Percentiles rank a stretch among this genome's conserved stretches.
These are phyloP conservation scores for Peromyscus nudipes DNA, from an alignment of 2,797 vertebrate genomes.

Conservation along the genomic window DNA sequence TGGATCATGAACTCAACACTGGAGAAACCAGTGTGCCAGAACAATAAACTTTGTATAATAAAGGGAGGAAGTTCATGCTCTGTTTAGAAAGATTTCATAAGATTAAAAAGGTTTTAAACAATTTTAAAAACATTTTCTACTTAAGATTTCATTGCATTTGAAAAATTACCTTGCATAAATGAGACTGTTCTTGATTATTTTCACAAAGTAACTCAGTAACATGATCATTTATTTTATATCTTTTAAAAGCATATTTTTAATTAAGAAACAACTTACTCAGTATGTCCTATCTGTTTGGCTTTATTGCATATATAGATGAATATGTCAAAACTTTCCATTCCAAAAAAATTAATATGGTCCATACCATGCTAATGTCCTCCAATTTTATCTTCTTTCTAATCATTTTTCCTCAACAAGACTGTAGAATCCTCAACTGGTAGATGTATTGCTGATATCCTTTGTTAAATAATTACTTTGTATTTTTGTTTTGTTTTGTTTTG, in stretches of 20 bases:
- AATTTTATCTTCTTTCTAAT: conserved; percentile 21
- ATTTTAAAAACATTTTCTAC: background rate
- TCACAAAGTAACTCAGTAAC: background rate
- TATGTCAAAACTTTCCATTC: background rate
- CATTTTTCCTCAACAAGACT: conserved; percentile 14
- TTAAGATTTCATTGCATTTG: conserved; percentile 52
- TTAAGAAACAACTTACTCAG: conserved; percentile 7
- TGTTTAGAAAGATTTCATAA: conserved; percentile 34
- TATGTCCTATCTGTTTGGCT: background rate
- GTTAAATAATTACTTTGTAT: conserved; percentile 22
- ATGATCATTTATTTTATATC: conserved; percentile 5
- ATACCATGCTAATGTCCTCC: background rate
- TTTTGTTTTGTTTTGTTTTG: background rate
- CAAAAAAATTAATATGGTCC: background rate
- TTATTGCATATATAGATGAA: background rate
- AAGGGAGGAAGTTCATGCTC: background rate
- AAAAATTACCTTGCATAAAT: background rate
- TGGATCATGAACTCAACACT: background rate
- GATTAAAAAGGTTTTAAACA: background rate
- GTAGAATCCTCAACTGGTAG: background rate
- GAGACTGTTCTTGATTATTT: background rate
- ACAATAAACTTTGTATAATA: background rate
- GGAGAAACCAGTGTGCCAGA: background rate
- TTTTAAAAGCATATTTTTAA: background rate
- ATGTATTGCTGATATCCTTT: background rate